A percentile compares a stretch with the other conserved stretches of the same genome.
Conservation (phyloP, 92 coral and sea anemone species). For the Isaurus tuberculatus region DNA sequence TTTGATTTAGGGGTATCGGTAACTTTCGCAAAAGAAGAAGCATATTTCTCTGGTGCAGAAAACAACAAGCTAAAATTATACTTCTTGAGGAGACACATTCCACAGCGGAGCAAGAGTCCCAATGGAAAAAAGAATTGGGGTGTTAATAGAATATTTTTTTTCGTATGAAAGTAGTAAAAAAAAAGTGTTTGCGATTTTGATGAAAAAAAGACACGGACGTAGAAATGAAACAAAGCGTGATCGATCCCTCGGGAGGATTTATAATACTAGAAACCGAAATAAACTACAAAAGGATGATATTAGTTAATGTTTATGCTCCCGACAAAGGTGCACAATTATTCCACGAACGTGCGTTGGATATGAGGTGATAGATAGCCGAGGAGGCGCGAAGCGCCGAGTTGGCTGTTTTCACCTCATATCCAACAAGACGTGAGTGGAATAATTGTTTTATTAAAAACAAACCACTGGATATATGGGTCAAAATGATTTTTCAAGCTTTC, state of each 20-base stretch:
- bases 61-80: neutral
- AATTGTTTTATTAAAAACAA: too few relatives aligned
- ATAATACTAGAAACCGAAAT: slow-evolving; percentile 6
- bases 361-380: too few relatives aligned
- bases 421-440: too few relatives aligned
- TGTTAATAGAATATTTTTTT: neutral
- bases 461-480: too few relatives aligned
- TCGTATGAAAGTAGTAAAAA: neutral
- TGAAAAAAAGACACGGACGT: neutral
- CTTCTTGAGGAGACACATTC: slow-evolving; percentile 23
- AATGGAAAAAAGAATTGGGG: slow-evolving; percentile 17
- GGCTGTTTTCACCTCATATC: too few relatives aligned
- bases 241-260: slow-evolving; percentile 1
- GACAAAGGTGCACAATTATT: neutral
- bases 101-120: slow-evolving; percentile 4
- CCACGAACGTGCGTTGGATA: too few relatives aligned
- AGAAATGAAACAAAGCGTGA: neutral
- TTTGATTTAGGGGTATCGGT: slow-evolving; percentile 5
- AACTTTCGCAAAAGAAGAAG: slow-evolving; percentile 19
- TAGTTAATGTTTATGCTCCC: slow-evolving; percentile 8
- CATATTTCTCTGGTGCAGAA: slow-evolving; percentile 18
- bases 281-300: neutral
- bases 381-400: too few relatives aligned
- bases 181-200: neutral
- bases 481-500: too few relatives aligned